These are phyloP conservation scores for Edolisoma coerulescens DNA, from an alignment of 2,113 vertebrate species.

Conservation along the genomic window DNA sequence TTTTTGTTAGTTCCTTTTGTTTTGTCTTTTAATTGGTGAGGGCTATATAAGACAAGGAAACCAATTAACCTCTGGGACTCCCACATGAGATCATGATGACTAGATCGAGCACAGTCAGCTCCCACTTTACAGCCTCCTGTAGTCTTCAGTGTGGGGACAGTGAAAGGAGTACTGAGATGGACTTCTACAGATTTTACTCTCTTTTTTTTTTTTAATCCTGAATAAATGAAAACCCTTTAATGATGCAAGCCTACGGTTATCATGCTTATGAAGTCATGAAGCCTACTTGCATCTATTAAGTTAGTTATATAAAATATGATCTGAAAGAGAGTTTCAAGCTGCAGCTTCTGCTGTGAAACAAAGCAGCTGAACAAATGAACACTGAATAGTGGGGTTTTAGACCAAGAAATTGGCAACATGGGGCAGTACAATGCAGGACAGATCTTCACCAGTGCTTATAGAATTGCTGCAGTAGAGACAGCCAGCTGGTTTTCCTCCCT, in stretches of 20 bases:
- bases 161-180: neutral
- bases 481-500: neutral
- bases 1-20: neutral
- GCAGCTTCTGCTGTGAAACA: neutral
- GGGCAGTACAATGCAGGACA: neutral
- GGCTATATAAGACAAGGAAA: neutral
- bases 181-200: neutral
- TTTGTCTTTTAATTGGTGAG: neutral
- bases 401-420: neutral
- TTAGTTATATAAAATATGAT: neutral
- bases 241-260: neutral
- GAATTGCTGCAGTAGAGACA: neutral
- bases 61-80: neutral
- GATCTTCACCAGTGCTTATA: neutral
- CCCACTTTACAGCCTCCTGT: neutral
- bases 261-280: neutral
- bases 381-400: neutral
- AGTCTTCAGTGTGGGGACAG: neutral
- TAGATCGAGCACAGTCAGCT: neutral
- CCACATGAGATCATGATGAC: neutral
- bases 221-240: neutral
- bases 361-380: neutral
- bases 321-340: neutral
- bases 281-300: neutral
- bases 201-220: neutral